Conservation (phyloP, 1,140 invertebrate genomes). For the Agrilus planipennis region DNA sequence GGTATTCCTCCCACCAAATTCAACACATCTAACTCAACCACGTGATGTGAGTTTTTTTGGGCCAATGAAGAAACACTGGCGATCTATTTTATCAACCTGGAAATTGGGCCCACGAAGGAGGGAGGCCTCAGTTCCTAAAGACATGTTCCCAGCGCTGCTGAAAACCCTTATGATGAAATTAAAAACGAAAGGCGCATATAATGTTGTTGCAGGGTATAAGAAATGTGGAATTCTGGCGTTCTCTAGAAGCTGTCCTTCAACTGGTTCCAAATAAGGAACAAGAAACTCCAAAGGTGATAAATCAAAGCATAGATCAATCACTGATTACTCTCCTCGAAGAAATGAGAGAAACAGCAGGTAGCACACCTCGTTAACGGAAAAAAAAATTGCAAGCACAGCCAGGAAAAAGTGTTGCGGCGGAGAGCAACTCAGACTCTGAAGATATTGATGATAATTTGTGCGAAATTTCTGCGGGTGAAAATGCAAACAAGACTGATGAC, state of each 20-base stretch:
- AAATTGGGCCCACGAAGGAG: neutral
- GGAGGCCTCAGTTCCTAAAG: neutral
- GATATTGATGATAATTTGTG: no score
- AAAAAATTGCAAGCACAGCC: neutral
- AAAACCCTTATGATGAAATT: no score
- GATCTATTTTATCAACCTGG: neutral
- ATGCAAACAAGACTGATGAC: no score
- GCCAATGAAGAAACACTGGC: conserved; percentile 20
- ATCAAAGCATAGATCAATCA: neutral
- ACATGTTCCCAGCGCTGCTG: neutral
- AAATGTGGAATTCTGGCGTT: neutral
- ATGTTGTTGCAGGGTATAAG: neutral
- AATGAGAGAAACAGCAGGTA: neutral
- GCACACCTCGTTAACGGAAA: neutral
- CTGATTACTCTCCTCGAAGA: neutral
- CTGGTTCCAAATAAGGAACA: neutral
- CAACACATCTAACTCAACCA: conserved; percentile 29
- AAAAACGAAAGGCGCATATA: neutral
- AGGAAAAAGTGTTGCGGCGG: neutral
- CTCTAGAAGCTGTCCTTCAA: neutral
- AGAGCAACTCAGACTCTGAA: neutral
- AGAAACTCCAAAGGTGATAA: neutral
- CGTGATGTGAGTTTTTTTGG: conserved; percentile 31
- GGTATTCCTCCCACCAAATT: conserved; percentile 25
- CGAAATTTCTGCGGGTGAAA: no score